Conservation (phyloP, 2,888 invertebrate genomes). For the Chesias legatella region DNA sequence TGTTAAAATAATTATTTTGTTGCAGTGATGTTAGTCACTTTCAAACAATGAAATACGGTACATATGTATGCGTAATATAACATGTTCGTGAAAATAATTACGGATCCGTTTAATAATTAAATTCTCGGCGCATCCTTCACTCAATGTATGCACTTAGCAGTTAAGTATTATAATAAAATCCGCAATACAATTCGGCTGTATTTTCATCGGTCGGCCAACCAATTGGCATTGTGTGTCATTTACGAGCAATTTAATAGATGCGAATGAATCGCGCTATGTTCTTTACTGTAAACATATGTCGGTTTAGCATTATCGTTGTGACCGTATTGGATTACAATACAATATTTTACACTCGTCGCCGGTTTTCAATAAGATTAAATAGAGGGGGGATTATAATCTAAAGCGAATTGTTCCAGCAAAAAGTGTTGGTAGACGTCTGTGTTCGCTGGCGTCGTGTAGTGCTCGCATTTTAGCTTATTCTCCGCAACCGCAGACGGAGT, state of each 20-base stretch:
- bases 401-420: constrained; percentile 33
- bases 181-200: constrained; percentile 14
- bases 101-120: too few relatives aligned
- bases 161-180: constrained; percentile 6
- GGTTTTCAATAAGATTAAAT: constrained; percentile 25
- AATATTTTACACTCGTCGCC: constrained; percentile 25
- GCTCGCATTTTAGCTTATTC: constrained; percentile 39
- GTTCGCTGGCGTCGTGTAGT: constrained; percentile 26
- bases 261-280: constrained; percentile 45
- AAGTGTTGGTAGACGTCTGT: constrained; percentile 44
- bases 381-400: constrained; percentile 38
- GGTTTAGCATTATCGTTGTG: constrained; percentile 37
- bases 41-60: too few relatives aligned
- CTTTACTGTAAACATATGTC: constrained; percentile 43
- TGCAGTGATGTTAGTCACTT: constrained; percentile 5
- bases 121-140: too few relatives aligned
- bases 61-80: too few relatives aligned
- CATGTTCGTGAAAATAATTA: too few relatives aligned
- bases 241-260: constrained; percentile 52
- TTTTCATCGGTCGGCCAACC: constrained; percentile 12
- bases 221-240: constrained; percentile 38
- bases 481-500: constrained; percentile 27
- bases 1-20: too few relatives aligned
- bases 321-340: constrained; percentile 44
- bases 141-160: background rate